Conservation (phyloP, 2,113 vertebrate genomes). For the Epinephelus fuscoguttatus region DNA sequence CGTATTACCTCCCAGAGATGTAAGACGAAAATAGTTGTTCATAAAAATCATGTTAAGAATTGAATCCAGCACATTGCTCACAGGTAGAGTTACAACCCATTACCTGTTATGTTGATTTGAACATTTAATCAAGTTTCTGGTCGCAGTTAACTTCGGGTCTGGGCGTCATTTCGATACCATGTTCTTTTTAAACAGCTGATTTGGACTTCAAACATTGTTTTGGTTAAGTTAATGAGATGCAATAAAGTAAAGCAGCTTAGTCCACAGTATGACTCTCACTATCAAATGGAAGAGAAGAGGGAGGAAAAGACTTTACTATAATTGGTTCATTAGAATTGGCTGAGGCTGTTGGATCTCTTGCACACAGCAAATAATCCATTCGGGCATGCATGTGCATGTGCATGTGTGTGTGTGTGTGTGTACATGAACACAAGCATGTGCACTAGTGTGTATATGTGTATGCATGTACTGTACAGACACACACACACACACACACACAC, state of each 20-base stretch:
- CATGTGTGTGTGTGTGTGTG: conserved; percentile 13
- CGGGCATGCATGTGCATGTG: conserved; percentile 8
- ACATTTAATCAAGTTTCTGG: background rate
- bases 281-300: conserved; percentile 58
- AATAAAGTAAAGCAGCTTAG: conserved; percentile 73
- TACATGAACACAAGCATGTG: conserved; percentile 7
- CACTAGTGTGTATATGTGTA: background rate
- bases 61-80: background rate
- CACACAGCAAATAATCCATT: conserved; percentile 60
- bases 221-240: conserved; percentile 69
- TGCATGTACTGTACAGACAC: background rate
- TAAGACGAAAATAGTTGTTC: background rate
- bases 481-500: conserved; percentile 21
- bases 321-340: conserved; percentile 76
- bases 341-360: conserved; percentile 58
- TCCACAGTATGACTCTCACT: conserved; percentile 55
- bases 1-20: no score
- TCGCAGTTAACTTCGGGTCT: conserved; percentile 19
- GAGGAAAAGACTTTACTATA: conserved; percentile 65
- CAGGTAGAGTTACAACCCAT: background rate
- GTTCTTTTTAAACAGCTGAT: conserved; percentile 54
- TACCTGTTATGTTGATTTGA: background rate
- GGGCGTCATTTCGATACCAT: conserved; percentile 21
- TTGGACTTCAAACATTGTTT: conserved; percentile 69
- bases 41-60: background rate